Evolutionary conservation across 2,888 invertebrate genomes (phyloP).

Genomic region (Athalia circularis): DNA sequence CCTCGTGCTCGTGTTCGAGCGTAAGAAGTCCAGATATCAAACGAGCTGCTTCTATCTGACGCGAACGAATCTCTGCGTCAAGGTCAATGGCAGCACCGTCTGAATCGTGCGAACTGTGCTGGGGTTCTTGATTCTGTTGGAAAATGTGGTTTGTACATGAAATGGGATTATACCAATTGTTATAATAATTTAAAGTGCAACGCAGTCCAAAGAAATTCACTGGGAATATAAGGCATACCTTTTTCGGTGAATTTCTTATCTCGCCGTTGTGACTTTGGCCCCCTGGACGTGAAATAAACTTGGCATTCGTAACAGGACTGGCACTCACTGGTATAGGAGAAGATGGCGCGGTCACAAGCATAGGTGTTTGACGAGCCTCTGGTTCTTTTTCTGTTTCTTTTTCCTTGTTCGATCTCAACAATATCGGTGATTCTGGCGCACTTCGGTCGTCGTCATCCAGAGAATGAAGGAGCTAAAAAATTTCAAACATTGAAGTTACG

Average conservation of each 20-base stretch:
- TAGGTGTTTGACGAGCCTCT: slow-evolving; percentile 52
- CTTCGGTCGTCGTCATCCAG: slow-evolving; percentile 86
- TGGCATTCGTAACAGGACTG: slow-evolving; percentile 68
- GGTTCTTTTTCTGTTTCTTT: slow-evolving; percentile 50
- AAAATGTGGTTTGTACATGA: slow-evolving; percentile 1
- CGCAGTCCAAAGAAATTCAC: slow-evolving; percentile 6
- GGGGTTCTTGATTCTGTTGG: slow-evolving; percentile 21
- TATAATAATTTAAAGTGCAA: neutral
- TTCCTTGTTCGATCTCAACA: slow-evolving; percentile 59
- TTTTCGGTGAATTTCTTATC: slow-evolving; percentile 66
- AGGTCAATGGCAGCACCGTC: slow-evolving; percentile 50
- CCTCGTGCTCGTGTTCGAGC: slow-evolving; percentile 65
- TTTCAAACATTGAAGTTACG: no score
- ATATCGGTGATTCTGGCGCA: slow-evolving; percentile 70
- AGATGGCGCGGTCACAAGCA: slow-evolving; percentile 65
- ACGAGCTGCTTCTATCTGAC: slow-evolving; percentile 59
- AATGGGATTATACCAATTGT: neutral
- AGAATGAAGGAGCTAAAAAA: slow-evolving; percentile 82
- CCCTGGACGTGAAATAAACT: slow-evolving; percentile 63
- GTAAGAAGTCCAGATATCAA: slow-evolving; percentile 58
- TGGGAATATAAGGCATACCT: slow-evolving; percentile 56
- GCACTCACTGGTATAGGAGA: slow-evolving; percentile 69
- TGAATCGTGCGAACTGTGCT: slow-evolving; percentile 57
- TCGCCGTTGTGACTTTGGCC: slow-evolving; percentile 66
- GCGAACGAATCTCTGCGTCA: slow-evolving; percentile 61